Percentiles rank a stretch among this genome's conserved stretches.
phyloP scores from a whole-genome alignment of 1,140 invertebrate species.

The Metopolophium dirhodum region DNA sequence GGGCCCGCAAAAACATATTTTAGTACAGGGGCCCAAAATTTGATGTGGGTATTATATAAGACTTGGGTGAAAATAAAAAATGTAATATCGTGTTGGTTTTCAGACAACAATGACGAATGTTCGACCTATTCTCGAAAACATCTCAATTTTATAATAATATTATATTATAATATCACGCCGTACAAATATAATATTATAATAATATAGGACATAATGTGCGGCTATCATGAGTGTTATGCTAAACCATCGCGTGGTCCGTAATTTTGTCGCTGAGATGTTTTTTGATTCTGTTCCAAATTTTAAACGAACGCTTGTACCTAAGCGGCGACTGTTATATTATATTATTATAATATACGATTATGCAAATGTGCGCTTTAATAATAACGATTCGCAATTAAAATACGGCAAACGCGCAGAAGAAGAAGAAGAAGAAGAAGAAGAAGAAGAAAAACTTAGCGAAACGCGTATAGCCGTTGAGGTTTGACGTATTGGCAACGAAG shows the following conservation, averaged over 20 bases:
- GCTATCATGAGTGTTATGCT: background rate
- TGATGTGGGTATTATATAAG: no score
- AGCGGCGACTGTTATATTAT: background rate
- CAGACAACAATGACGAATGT: background rate
- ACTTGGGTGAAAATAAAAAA: background rate
- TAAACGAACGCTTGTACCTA: background rate
- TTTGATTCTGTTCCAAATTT: constrained; percentile 6
- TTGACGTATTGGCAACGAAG: background rate
- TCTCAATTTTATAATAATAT: background rate
- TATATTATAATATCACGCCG: background rate
- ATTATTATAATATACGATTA: background rate
- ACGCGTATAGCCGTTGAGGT: background rate
- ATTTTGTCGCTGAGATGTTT: background rate
- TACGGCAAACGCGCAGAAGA: background rate
- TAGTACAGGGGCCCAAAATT: no score
- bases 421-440: no score
- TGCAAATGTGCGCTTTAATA: background rate
- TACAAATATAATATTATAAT: background rate
- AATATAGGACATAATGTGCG: background rate
- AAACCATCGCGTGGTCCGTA: background rate
- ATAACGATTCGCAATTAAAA: constrained; percentile 21
- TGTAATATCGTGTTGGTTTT: background rate
- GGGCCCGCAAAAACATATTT: no score
- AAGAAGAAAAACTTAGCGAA: background rate
- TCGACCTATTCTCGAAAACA: background rate